Evolutionary conservation across 2,888 invertebrate genomes (phyloP).

Genomic region (Venustoraphidia nigricollis): DNA sequence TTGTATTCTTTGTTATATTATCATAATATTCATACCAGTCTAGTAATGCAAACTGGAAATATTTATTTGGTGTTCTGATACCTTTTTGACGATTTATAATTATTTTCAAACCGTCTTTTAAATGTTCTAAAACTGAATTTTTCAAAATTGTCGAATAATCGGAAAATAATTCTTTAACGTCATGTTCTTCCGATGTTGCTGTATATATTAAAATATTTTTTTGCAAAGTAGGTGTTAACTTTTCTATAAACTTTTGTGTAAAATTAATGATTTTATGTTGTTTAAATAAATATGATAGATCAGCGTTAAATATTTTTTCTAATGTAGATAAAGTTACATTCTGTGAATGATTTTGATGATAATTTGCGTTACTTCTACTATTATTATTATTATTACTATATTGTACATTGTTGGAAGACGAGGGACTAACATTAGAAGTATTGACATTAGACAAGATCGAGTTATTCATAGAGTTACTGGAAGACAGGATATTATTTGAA

Average conservation of each 20-base stretch:
- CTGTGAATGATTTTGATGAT: too few relatives aligned
- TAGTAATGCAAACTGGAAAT: constrained; percentile 19
- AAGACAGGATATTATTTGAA: constrained; percentile 2
- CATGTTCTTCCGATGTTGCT: constrained; percentile 9
- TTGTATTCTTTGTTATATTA: background rate
- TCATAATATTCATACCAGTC: constrained; percentile 22
- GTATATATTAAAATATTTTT: constrained; percentile 12
- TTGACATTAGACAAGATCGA: background rate
- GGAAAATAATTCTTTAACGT: constrained; percentile 8
- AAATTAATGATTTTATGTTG: background rate
- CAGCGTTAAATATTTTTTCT: too few relatives aligned
- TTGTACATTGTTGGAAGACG: too few relatives aligned
- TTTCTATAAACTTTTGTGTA: background rate
- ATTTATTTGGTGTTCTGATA: constrained; percentile 5
- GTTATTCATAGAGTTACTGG: background rate
- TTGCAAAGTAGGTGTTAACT: constrained; percentile 8
- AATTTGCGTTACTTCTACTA: too few relatives aligned
- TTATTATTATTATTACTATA: too few relatives aligned
- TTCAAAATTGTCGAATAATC: constrained; percentile 6
- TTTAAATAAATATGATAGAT: too few relatives aligned
- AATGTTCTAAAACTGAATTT: constrained; percentile 11
- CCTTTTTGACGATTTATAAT: constrained; percentile 6
- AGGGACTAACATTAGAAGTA: too few relatives aligned
- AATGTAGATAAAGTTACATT: too few relatives aligned
- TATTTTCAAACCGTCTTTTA: constrained; percentile 11